phyloP scores from a whole-genome alignment of 2,888 invertebrate species.

The Philereme transversata region DNA sequence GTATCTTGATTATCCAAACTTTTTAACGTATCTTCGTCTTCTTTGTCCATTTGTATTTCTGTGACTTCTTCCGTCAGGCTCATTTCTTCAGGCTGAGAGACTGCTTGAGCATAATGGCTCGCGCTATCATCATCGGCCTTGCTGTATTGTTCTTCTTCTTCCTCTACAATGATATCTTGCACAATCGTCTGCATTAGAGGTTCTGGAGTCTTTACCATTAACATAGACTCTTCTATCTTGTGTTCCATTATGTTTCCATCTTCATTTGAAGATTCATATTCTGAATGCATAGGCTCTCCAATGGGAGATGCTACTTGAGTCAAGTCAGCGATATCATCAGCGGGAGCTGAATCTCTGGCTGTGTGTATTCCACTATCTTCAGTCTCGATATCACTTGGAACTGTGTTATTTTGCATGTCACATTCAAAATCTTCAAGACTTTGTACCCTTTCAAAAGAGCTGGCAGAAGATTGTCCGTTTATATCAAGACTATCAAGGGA shows the following conservation, averaged over 20 bases:
- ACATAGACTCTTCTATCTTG: constrained; percentile 58
- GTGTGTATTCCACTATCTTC: constrained; percentile 93
- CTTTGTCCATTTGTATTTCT: constrained; percentile 80
- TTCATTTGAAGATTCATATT: constrained; percentile 78
- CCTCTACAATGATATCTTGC: constrained; percentile 76
- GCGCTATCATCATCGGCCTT: constrained; percentile 72
- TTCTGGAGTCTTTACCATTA: constrained; percentile 49
- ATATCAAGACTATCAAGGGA: constrained; percentile 87
- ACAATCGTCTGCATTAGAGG: constrained; percentile 50
- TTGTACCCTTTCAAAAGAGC: constrained; percentile 85
- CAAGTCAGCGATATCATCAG: constrained; percentile 88
- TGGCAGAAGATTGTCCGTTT: constrained; percentile 80
- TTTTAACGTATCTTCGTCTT: constrained; percentile 80
- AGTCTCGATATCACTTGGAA: constrained; percentile 86
- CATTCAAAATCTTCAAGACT: constrained; percentile 86
- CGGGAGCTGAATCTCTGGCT: constrained; percentile 90
- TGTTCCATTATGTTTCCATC: constrained; percentile 61
- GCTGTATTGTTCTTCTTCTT: constrained; percentile 69
- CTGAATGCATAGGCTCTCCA: constrained; percentile 73
- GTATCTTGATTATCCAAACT: constrained; percentile 82
- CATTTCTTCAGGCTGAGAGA: constrained; percentile 73
- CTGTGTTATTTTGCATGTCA: constrained; percentile 84
- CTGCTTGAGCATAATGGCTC: constrained; percentile 75
- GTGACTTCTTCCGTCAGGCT: constrained; percentile 75
- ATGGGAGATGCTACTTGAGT: constrained; percentile 77